These are phyloP conservation scores for Sebastes kiyomatsui DNA, from an alignment of 2,797 vertebrate genomes.

Conservation along the genomic window DNA sequence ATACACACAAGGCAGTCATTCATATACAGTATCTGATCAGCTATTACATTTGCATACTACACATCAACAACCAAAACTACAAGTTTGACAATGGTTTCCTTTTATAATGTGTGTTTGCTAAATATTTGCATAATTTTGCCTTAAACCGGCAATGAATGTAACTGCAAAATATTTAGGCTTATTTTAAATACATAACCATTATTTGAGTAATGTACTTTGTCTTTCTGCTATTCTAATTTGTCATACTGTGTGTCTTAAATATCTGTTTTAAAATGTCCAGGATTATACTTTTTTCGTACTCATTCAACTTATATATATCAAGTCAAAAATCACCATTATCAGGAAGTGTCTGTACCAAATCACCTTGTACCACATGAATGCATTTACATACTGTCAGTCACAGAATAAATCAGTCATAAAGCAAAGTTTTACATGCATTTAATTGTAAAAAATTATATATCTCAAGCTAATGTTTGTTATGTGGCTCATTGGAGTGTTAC, in stretches of 20 bases:
- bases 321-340: not conserved
- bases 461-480: not conserved
- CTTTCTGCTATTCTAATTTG: not conserved
- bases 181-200: not conserved
- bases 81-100: not conserved
- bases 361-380: constrained; percentile 17
- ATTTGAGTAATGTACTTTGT: not conserved
- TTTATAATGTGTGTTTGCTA: not conserved
- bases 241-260: not conserved
- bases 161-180: not conserved
- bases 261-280: constrained; percentile 8
- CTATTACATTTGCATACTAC: not conserved
- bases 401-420: constrained; percentile 36
- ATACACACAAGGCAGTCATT: not conserved
- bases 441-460: not conserved
- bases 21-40: not conserved
- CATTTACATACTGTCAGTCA: not conserved
- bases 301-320: not conserved
- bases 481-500: not conserved
- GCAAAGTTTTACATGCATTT: not conserved
- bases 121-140: not conserved
- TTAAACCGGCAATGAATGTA: not conserved
- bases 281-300: not conserved
- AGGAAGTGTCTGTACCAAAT: constrained; percentile 16
- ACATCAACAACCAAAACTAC: not conserved